Evolutionary conservation across 1,140 invertebrate species (phyloP).

Genomic region (Helicoverpa armigera): DNA sequence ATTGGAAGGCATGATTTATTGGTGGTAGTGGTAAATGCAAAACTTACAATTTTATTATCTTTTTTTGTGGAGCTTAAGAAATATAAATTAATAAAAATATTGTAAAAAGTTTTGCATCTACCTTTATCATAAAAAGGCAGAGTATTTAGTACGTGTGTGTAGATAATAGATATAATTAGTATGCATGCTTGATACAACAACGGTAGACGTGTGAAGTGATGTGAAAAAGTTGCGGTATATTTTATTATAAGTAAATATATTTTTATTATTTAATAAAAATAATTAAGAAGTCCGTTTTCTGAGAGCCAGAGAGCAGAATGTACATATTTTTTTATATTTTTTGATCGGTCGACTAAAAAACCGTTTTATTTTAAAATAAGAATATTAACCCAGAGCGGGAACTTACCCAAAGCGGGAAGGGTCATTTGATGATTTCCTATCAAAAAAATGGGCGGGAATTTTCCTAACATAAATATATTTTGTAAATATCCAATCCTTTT

Average conservation of each 20-base stretch:
- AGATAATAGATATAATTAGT: constrained; percentile 24
- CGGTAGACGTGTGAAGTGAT: constrained; percentile 1
- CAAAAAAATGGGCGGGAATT: neutral
- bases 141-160: constrained; percentile 38
- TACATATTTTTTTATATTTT: too few relatives aligned
- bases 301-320: too few relatives aligned
- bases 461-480: neutral
- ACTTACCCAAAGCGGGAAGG: too few relatives aligned
- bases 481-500: constrained; percentile 45
- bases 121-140: neutral
- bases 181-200: constrained; percentile 25
- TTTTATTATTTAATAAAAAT: neutral
- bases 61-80: too few relatives aligned
- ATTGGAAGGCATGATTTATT: constrained; percentile 22
- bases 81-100: too few relatives aligned
- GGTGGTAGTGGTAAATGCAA: constrained; percentile 16
- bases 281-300: too few relatives aligned
- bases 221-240: neutral
- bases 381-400: too few relatives aligned
- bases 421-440: too few relatives aligned
- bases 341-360: too few relatives aligned
- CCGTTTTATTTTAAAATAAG: too few relatives aligned
- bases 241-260: too few relatives aligned
- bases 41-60: too few relatives aligned
- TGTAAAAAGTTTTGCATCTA: constrained; percentile 2